Evolutionary conservation across 2,888 invertebrate species (phyloP).

Genomic region (Drosophila anceps): DNA sequence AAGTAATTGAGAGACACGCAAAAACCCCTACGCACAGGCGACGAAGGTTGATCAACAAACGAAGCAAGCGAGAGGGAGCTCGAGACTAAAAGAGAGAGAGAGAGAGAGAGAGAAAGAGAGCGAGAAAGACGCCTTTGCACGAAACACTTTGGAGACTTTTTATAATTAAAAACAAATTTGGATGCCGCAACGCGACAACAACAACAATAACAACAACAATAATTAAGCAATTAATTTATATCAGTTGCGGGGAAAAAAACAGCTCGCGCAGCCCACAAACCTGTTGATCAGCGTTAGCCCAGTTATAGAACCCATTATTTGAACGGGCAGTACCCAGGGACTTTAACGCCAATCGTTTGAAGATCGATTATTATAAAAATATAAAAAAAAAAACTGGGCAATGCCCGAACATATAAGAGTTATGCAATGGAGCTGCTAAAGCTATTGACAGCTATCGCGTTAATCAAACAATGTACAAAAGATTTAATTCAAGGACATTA

Average conservation of each 20-base stretch:
- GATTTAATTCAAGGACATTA: neutral
- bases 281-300: slow-evolving; percentile 65
- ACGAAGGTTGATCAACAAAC: slow-evolving; percentile 63
- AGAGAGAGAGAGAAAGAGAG: neutral
- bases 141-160: slow-evolving; percentile 63
- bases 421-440: neutral
- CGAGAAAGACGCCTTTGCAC: slow-evolving; percentile 25
- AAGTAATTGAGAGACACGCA: slow-evolving; percentile 47
- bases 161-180: slow-evolving; percentile 77
- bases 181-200: slow-evolving; percentile 53
- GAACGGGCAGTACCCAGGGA: slow-evolving; percentile 29
- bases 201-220: slow-evolving; percentile 43
- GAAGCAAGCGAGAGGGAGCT: neutral
- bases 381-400: neutral
- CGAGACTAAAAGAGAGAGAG: slow-evolving; percentile 7
- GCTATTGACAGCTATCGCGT: neutral
- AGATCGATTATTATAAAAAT: neutral
- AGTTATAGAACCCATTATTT: slow-evolving; percentile 37
- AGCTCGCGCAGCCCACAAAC: slow-evolving; percentile 61
- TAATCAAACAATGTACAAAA: neutral
- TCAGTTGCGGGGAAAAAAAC: slow-evolving; percentile 67
- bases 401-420: neutral
- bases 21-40: slow-evolving; percentile 73
- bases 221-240: slow-evolving; percentile 78
- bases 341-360: neutral